Percentiles rank a stretch among this genome's conserved stretches.
Conservation (phyloP, 2,888 invertebrate species). For the Panzeria rudis region DNA sequence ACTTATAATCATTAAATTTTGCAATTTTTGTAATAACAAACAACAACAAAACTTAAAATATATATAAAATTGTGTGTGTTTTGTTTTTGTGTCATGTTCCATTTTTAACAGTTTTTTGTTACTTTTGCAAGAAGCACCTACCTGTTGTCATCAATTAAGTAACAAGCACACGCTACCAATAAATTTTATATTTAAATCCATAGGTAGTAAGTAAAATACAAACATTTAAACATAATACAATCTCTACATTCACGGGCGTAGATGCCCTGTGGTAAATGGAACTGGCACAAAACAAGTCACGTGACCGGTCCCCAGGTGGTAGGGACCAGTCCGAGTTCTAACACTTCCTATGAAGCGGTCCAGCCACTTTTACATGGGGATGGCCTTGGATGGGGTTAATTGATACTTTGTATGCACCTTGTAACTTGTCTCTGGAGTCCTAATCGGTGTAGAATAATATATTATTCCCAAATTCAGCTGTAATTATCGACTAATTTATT, state of each 20-base stretch:
- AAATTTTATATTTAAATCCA: conserved; percentile 75
- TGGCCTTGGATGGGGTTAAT: too few relatives aligned
- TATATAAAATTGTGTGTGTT: not conserved
- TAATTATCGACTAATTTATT: too few relatives aligned
- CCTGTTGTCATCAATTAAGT: conserved; percentile 83
- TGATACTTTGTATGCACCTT: too few relatives aligned
- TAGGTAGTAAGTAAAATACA: conserved; percentile 33
- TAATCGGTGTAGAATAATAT: too few relatives aligned
- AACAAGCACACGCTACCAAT: conserved; percentile 82
- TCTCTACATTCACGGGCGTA: conserved; percentile 1
- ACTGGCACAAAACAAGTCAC: too few relatives aligned
- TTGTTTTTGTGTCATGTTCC: conserved; percentile 50
- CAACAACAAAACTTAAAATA: not conserved
- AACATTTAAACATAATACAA: conserved; percentile 41
- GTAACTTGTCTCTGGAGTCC: too few relatives aligned
- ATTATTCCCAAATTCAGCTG: too few relatives aligned
- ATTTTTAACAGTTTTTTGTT: conserved; percentile 38
- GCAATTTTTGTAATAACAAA: conserved; percentile 18
- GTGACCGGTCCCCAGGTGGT: too few relatives aligned
- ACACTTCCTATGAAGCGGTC: too few relatives aligned
- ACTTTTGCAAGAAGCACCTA: conserved; percentile 79
- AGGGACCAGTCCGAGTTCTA: too few relatives aligned
- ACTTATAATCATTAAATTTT: conserved; percentile 13
- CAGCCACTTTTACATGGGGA: too few relatives aligned
- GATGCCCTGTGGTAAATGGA: not conserved